Evolutionary conservation across 2,797 vertebrate species (phyloP).

Genomic region (Pangasius mekongensis): DNA sequence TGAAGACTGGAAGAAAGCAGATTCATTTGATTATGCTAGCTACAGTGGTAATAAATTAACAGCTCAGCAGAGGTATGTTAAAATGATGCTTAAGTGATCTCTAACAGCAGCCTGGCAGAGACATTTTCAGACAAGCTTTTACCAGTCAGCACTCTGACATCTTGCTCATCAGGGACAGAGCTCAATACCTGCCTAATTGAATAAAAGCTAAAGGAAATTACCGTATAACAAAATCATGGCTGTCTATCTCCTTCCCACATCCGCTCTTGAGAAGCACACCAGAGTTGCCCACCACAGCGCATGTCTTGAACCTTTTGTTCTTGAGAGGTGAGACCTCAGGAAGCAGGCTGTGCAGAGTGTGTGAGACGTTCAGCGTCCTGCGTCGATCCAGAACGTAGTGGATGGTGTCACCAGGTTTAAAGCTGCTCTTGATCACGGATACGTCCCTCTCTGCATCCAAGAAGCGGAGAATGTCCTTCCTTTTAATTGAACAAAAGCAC

Average conservation of each 20-base stretch:
- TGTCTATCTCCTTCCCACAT: constrained; percentile 87
- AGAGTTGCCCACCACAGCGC: constrained; percentile 89
- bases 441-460: constrained; percentile 86
- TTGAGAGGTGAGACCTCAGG: constrained; percentile 88
- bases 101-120: constrained; percentile 23
- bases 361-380: constrained; percentile 84
- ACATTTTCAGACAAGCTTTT: constrained; percentile 28
- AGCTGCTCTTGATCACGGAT: constrained; percentile 86
- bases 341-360: constrained; percentile 82
- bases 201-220: constrained; percentile 58
- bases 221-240: constrained; percentile 87
- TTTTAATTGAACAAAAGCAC: constrained; percentile 57
- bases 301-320: constrained; percentile 83
- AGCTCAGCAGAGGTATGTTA: constrained; percentile 39
- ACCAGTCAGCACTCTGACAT: not conserved
- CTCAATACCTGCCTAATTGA: constrained; percentile 34
- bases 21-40: constrained; percentile 34
- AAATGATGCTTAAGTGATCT: constrained; percentile 30
- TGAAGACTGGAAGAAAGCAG: constrained; percentile 28
- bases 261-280: constrained; percentile 83
- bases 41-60: constrained; percentile 34
- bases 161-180: constrained; percentile 15
- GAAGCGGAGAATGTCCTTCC: constrained; percentile 87
- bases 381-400: constrained; percentile 85
- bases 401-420: constrained; percentile 86